These are phyloP conservation scores for Eupeodes luniger DNA, from an alignment of 2,888 invertebrate species.

Conservation along the genomic window DNA sequence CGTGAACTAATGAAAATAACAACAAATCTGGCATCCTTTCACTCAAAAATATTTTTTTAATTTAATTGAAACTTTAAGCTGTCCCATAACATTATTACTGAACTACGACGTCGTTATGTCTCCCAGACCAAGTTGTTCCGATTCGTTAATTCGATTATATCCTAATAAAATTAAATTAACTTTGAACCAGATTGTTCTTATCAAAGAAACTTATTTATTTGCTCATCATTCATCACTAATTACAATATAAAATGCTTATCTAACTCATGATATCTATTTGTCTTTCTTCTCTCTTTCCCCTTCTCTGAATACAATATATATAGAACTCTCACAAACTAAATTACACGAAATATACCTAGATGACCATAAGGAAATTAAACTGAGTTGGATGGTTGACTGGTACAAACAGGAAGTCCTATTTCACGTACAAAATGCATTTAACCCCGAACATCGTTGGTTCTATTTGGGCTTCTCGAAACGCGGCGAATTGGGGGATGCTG, in stretches of 20 bases:
- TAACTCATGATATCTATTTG: conserved; percentile 54
- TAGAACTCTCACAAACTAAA: conserved; percentile 83
- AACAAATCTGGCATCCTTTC: too few species aligned
- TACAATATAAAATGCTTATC: conserved; percentile 38
- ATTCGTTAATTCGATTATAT: too few species aligned
- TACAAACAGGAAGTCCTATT: conserved; percentile 84
- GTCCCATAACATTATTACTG: too few species aligned
- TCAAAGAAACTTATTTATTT: neutral
- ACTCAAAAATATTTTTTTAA: too few species aligned
- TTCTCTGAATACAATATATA: neutral
- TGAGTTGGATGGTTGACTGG: conserved; percentile 84
- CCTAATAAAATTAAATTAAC: neutral
- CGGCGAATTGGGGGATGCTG: conserved; percentile 89
- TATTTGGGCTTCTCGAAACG: conserved; percentile 94
- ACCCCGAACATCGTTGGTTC: conserved; percentile 88
- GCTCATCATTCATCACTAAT: neutral
- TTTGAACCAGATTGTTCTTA: neutral
- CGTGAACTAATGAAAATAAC: too few species aligned
- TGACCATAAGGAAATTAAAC: conserved; percentile 82
- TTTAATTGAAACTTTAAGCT: too few species aligned
- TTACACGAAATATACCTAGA: conserved; percentile 83
- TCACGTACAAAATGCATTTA: conserved; percentile 84
- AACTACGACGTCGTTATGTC: too few species aligned
- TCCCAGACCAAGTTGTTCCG: too few species aligned
- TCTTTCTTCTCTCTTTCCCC: neutral